Evolutionary conservation across 2,113 vertebrate species (phyloP).

Genomic region (Delphinus delphis): DNA sequence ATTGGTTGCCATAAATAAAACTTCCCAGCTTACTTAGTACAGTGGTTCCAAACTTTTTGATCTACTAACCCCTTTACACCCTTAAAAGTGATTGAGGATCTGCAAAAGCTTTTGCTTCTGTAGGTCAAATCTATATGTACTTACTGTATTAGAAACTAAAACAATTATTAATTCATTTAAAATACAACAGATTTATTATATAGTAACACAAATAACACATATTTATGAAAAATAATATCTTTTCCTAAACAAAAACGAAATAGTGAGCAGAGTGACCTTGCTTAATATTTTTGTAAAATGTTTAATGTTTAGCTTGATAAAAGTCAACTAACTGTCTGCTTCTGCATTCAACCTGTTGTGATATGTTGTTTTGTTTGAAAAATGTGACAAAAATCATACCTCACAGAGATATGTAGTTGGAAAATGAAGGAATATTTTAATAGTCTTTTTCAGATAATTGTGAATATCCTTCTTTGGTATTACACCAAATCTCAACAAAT

Average conservation of each 20-base stretch:
- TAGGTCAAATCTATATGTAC: not conserved
- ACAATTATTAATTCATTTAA: not conserved
- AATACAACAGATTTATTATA: not conserved
- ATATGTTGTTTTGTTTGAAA: not conserved
- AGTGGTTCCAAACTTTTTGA: not conserved
- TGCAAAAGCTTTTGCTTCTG: not conserved
- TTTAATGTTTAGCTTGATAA: not conserved
- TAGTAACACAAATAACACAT: not conserved
- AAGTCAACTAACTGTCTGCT: not conserved
- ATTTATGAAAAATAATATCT: not conserved
- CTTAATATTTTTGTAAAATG: not conserved
- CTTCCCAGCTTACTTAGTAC: not conserved
- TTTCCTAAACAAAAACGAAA: not conserved
- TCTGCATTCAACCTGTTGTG: not conserved
- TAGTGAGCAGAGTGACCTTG: not conserved
- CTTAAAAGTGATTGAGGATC: not conserved
- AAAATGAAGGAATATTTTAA: not conserved
- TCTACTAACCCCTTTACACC: not conserved
- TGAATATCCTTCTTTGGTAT: not conserved
- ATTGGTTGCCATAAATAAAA: not conserved
- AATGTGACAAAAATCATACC: not conserved
- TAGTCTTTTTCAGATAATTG: not conserved
- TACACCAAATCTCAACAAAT: not conserved
- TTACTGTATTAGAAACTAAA: not conserved
- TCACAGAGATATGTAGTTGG: not conserved